Evolutionary conservation across 2,113 vertebrate species (phyloP), one percentile per base, ranked within the genome.

Genomic region (Xiphophorus hellerii): DNA sequence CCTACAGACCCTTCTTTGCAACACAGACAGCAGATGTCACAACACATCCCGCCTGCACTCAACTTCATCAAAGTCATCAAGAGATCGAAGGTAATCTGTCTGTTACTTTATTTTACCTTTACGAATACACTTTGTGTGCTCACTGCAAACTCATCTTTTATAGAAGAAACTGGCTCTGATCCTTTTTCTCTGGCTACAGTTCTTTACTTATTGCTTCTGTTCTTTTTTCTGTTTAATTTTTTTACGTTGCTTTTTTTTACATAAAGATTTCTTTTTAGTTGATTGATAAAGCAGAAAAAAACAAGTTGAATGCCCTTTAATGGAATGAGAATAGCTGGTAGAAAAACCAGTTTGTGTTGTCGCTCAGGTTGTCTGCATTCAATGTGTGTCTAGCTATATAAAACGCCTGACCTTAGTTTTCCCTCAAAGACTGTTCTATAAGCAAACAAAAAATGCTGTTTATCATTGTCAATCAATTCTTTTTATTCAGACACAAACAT

Each of bases 1-100:
- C 89, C 94, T 99, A 65, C 96, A 98, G 87, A 98, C 96, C 0
- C 93, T 98, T 35, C 95, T 99, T 84, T 99, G 98, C 74, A 96
- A 95, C 85, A 94, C 95, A 0, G 98, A 98, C 89, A 95, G 95
- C 78, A 85, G 58, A 30, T 99, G 98, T 79, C 93, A 94, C 82
- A 94, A 92, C 87, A 95, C 77, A 0, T 96, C 96, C 0, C 95
- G 91, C 9, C 73, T 92, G 4, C 87, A 80, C 39, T 27, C 78
- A 27, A 1, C 37, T 10, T 8, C 62, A 33, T 78, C 84, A 27
- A 86, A 30, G 20, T 35, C 79, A 6, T 1, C 70, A 3, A 0
- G 27, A 14, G 6, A 5, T 3, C 0, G 13, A 33, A 84, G 89
- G 91, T 92, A 13, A 29, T 1, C 13, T 11, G 3, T 15, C 75